Base-by-base conservation (phyloP, 2,797 vertebrate genomes). In the Pseudochirops corinnae region DNA sequence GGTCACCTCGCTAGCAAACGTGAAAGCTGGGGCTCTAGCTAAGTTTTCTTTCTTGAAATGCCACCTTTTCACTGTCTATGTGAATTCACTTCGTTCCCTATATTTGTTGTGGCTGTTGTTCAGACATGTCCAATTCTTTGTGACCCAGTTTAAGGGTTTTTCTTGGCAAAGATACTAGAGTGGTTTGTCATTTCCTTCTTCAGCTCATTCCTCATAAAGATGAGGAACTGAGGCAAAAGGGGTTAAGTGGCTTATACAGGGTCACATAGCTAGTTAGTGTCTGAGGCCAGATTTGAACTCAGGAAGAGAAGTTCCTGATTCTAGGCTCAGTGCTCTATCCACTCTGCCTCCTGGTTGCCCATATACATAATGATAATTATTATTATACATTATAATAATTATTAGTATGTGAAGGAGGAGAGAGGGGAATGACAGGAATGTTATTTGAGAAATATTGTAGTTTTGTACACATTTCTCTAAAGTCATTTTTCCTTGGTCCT, bases 401-500 rank as follows among this genome's bases (percentile, higher is more conserved):
- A 39, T 67, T 14, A n/a, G 31, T 62, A 62, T 39, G 67, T n/a
- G 14, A 74, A 74, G 33, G n/a, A 39, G 4, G 28, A 60, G 9
- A 12, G 39, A 26, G 7, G 21, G 39, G 21, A 46, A 46, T 82
- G 39, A 10, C n/a, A 82, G 74, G 9, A 46, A 46, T 82, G 39
- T 82, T 24, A 82, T 82, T 74, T 82, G 67, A 82, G n/a, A 67
- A 82, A 82, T 39, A 46, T 2, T 18, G 18, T 82, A 82, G 33
- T 74, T 33, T 39, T 39, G 6, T 74, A 58, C 93, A 52, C 53
- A 53, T 95, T 93, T 95, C 55, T 92, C 91, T 94, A 6, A 94
- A 93, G 90, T 94, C 14, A 74, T 46, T 97, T 96, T 96, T 90
- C 9, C 53, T 87, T 90, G 18, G 53, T 92, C 21, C 56, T 46